Percentiles rank a stretch among this genome's conserved stretches.
These are phyloP conservation scores for Rallus crepitans DNA, from an alignment of 2,797 vertebrate genomes.

Conservation along the genomic window DNA sequence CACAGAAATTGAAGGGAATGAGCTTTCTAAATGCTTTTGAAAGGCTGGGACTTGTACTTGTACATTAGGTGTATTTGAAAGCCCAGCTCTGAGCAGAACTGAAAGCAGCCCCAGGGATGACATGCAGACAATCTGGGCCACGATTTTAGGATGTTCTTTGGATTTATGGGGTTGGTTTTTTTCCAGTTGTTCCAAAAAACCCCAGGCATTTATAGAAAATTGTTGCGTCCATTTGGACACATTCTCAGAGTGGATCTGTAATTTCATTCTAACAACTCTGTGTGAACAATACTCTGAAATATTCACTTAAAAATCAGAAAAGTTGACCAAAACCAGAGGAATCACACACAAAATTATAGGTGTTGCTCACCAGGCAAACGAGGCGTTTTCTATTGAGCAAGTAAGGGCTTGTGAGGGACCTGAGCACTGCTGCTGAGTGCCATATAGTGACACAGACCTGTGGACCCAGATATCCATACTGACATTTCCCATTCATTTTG, in stretches of 20 bases:
- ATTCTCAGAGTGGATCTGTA: neutral
- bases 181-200: rapidly evolving
- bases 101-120: neutral
- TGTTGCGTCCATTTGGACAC: neutral
- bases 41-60: conserved; percentile 12
- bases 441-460: neutral
- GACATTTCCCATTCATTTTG: neutral
- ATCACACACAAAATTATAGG: neutral
- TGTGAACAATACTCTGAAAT: neutral
- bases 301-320: neutral
- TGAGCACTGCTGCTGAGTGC: neutral
- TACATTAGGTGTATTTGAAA: neutral
- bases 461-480: neutral
- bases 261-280: neutral
- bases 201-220: neutral
- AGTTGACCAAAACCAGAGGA: neutral
- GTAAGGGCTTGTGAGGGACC: neutral
- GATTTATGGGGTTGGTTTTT: neutral
- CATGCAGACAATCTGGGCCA: neutral
- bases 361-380: neutral
- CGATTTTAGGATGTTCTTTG: neutral
- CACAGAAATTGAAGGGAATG: conserved; percentile 14
- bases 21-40: conserved; percentile 9
- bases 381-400: neutral
- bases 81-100: neutral